Evolutionary conservation across 2,113 vertebrate species (phyloP), one percentile per base, ranked within the genome.

Genomic region (Saccopteryx leptura): DNA sequence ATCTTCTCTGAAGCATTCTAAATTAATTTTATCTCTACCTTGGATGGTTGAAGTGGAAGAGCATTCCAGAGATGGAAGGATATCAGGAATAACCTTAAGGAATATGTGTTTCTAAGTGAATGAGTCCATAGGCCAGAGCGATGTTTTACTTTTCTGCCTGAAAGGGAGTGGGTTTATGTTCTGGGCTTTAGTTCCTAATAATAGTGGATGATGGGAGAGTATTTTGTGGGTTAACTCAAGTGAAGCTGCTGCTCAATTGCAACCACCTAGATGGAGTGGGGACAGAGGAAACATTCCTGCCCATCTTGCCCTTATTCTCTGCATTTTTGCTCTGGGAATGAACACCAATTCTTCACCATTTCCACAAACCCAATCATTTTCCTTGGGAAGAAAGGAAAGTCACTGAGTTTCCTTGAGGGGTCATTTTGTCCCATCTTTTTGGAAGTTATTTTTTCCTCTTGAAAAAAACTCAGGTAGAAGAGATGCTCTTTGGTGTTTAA

Each of bases 21-120:
- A 71, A 88, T 50, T 66, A 88, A 86, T 92, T 90, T 97, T 8
- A 71, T 66, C 50, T 94, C 78, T 82, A 56, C 66, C 56, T 80
- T 75, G 48, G 54, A 66, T 65, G 50, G 71, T 61, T 75, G 61
- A 74, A 33, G 31, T 23, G 15, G 48, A 94, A 54, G 48, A 74
- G 17, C 26, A n/a, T 69, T 65, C 33, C 31, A 82, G 72, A 74
- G 69, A n/a, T 6, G 39, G 78, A 81, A 90, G 85, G 52, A 82
- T 56, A 11, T 24, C n/a, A 26, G 23, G 28, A 18, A 19, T 52
- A 19, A 74, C 12, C 14, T 83, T 14, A 7, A 79, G 52, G 76
- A 87, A 66, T 71, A 4, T 31, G 31, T 26, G 13, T 23, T 90
- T 8, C 19, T 52, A 61, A 75, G 74, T 83, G 52, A 39, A 21